Conservation (phyloP, 2,888 invertebrate genomes). For the Caenorhabditis sp. region DNA sequence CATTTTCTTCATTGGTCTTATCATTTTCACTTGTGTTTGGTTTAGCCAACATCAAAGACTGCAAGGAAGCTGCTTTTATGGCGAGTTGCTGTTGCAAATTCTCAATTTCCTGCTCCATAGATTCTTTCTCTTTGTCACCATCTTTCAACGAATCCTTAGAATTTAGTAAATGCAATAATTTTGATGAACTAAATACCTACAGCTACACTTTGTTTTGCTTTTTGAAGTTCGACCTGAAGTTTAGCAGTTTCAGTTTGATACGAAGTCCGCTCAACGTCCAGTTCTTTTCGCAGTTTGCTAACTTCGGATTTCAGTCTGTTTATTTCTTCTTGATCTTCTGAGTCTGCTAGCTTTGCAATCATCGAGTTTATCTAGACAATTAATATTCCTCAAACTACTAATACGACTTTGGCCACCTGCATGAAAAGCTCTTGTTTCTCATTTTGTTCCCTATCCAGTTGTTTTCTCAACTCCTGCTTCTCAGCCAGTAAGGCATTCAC, state of each 20-base stretch:
- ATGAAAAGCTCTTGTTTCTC: constrained; percentile 81
- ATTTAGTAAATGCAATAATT: no score
- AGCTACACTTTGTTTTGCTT: constrained; percentile 1
- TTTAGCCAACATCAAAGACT: constrained; percentile 77
- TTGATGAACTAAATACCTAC: no score
- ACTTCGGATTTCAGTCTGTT: constrained; percentile 63
- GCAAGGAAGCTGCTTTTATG: constrained; percentile 77
- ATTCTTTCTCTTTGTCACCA: constrained; percentile 50
- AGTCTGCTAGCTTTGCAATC: constrained; percentile 79
- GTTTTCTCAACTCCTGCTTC: constrained; percentile 78
- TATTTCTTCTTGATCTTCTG: constrained; percentile 59
- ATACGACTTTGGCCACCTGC: constrained; percentile 65
- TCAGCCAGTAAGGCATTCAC: constrained; percentile 76
- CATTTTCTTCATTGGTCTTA: constrained; percentile 64
- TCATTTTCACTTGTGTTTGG: constrained; percentile 60
- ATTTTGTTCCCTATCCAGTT: constrained; percentile 79
- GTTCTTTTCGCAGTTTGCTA: constrained; percentile 34
- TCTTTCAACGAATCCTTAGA: constrained; percentile 32
- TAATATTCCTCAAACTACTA: neutral
- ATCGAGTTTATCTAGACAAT: constrained; percentile 76
- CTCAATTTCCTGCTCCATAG: constrained; percentile 69
- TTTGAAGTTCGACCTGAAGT: constrained; percentile 43
- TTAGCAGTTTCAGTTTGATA: constrained; percentile 31
- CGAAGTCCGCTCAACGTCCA: constrained; percentile 45
- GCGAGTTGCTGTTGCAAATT: constrained; percentile 72